Base-by-base conservation (phyloP, 2,113 vertebrate genomes). In the Aptenodytes forsteri region DNA sequence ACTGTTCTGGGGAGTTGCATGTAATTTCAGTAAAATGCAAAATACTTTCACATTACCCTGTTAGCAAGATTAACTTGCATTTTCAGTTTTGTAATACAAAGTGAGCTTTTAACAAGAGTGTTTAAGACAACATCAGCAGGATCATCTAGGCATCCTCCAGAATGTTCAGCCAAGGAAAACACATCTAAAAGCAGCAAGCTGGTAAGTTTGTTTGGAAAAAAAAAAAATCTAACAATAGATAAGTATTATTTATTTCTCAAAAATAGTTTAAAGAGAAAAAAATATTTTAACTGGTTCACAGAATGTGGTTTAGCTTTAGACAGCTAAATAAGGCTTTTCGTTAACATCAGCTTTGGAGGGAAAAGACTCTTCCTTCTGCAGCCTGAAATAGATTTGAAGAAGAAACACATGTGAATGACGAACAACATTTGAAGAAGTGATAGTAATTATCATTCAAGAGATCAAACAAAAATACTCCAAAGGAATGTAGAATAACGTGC, bases 401-500 rank as follows among this genome's bases (percentile, higher is more conserved):
- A 85, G 44, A 93, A 91, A 93, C 13, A 58, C 42, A 30, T 14
- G 29, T 2, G 29, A 78, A 44, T 66, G 89, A 83, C 87, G 91
- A 94, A 29, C 47, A 87, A n/a, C 13, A 4, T 11, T 80, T 17
- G 66, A 94, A 85, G 44, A 30, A 92, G 58, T 65, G 89, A 94
- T 46, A 86, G 69, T 78, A 98, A 94, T 97, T 97, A 97, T 69
- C 73, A 94, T 64, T 94, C 89, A 61, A 72, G 95, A 76, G 89
- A 91, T 89, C 65, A 93, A 96, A 94, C 76, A 96, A 36, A 97
- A 95, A 67, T 69, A 83, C 94, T 95, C 89, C 66, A 81, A 71
- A 49, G 88, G 86, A 94, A 61, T 4, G 49, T 2, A 40, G 66
- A 96, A 71, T 44, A 94, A 97, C 50, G 11, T 36, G 75, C 87